These are phyloP conservation scores for Echeneis naucrates DNA, from an alignment of 2,797 vertebrate species.

Conservation along the genomic window DNA sequence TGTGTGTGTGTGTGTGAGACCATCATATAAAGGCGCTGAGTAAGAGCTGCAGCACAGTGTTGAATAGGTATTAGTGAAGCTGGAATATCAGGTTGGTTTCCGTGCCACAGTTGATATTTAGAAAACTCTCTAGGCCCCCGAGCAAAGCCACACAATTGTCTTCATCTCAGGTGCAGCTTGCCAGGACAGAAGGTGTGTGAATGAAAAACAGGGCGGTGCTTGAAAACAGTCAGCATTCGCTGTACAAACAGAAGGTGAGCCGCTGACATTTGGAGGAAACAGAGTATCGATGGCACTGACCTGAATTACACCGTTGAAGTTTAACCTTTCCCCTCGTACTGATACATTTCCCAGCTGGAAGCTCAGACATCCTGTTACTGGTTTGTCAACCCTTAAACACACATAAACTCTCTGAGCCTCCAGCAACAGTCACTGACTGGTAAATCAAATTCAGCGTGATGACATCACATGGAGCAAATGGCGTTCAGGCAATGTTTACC, in stretches of 20 bases:
- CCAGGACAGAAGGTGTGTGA: constrained; percentile 3
- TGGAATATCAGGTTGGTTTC: neutral
- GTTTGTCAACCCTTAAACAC: neutral
- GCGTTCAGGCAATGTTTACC: no score
- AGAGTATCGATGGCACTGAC: neutral
- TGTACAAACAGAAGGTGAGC: neutral
- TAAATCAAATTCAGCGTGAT: neutral
- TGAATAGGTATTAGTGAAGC: neutral
- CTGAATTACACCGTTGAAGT: neutral
- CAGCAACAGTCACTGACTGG: no score
- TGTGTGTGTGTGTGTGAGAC: neutral
- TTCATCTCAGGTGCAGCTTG: neutral
- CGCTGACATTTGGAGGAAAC: neutral
- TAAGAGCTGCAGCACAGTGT: neutral
- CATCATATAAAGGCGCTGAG: constrained; percentile 5
- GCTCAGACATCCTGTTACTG: neutral
- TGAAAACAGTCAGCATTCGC: neutral
- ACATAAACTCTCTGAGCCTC: neutral
- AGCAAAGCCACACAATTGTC: constrained; percentile 6
- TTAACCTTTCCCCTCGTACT: neutral
- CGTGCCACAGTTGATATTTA: no score
- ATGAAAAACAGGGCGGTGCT: constrained; percentile 8
- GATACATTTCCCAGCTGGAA: neutral
- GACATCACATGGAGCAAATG: neutral
- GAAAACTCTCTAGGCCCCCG: no score